Evolutionary conservation across 2,888 invertebrate genomes (phyloP).

Genomic region (Villa cingulata): DNA sequence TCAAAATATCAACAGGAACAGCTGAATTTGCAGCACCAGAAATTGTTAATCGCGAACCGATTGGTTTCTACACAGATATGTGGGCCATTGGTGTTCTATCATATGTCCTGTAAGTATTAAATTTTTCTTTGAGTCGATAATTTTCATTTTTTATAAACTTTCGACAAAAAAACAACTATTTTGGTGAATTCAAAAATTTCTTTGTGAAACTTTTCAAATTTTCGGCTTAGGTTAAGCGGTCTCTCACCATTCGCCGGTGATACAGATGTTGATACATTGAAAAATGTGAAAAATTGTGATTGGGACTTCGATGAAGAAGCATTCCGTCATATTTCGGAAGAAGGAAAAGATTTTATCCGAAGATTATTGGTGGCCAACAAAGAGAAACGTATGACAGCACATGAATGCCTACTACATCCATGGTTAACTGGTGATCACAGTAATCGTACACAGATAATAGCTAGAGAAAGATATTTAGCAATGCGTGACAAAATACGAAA

Average conservation of each 20-base stretch:
- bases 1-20: conserved; percentile 97
- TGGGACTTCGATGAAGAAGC: conserved; percentile 98
- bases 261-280: conserved; percentile 93
- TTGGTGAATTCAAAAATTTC: too few relatives aligned
- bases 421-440: conserved; percentile 88
- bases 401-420: conserved; percentile 88
- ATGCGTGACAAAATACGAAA: conserved; percentile 78
- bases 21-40: conserved; percentile 99
- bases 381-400: conserved; percentile 96
- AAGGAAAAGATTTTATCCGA: conserved; percentile 96
- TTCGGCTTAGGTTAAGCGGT: conserved; percentile 64
- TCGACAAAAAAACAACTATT: too few relatives aligned
- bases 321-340: conserved; percentile 86
- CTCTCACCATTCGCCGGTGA: conserved; percentile 98
- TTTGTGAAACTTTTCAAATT: conserved; percentile 5
- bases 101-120: conserved; percentile 79
- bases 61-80: conserved; percentile 99
- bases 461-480: conserved; percentile 68
- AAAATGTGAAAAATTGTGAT: conserved; percentile 96
- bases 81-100: conserved; percentile 99
- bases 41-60: conserved; percentile 95
- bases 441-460: conserved; percentile 61
- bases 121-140: neutral
- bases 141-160: too few relatives aligned
- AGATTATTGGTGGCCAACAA: conserved; percentile 83